Evolutionary conservation across 2,888 invertebrate genomes (phyloP), one percentile per base, ranked within the genome.

Genomic region (Heteromyza rotundicornis): DNA sequence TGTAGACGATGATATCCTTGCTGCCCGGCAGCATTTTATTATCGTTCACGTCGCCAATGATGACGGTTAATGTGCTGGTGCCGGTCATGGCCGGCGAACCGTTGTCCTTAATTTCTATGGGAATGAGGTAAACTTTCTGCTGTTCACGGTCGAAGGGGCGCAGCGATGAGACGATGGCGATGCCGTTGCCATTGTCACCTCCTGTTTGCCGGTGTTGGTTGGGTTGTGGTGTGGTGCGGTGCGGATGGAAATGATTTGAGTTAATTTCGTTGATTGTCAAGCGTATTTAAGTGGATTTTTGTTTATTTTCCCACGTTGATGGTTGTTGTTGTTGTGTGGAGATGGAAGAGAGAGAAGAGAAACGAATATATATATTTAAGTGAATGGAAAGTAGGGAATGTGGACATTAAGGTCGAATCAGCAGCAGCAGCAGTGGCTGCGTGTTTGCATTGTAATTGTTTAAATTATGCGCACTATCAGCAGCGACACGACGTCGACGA

Each of bases 11-110:
- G 77, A 99, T 95, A 70, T 96, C 92, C 85, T 98, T 98, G 50
- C 93, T 92, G 19, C 98, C 98, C 10, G 97, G 95, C 80, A 93
- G 92, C 95, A 98, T 98, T 85, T 95, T 94, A 84, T 98, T 97
- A 83, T 98, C 98, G 82, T 98, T 98, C 40, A 94, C 92, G 82
- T 99, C 98, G 40, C 97, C 98, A 71, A 99, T 97, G 60, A 96
- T 93, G 35, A 98, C 94, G 0, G 96, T 96, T 50, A 98, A 85
- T 0, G 96, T 97, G 78, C 95, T 95, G 27, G 96, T 97, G 64
- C 96, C 96, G 12, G 95, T 94, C 92, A 96, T 94, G 0, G 93
- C 90, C 35, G 96, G 95, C 71, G 92, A 94, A 32, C 98, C 96
- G 73, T 94, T 94, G 85, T 99, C 99, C 84, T 94, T 95, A 79